These are phyloP conservation scores for Luperina nickerlii DNA, from an alignment of 2,888 invertebrate genomes.

Conservation along the genomic window DNA sequence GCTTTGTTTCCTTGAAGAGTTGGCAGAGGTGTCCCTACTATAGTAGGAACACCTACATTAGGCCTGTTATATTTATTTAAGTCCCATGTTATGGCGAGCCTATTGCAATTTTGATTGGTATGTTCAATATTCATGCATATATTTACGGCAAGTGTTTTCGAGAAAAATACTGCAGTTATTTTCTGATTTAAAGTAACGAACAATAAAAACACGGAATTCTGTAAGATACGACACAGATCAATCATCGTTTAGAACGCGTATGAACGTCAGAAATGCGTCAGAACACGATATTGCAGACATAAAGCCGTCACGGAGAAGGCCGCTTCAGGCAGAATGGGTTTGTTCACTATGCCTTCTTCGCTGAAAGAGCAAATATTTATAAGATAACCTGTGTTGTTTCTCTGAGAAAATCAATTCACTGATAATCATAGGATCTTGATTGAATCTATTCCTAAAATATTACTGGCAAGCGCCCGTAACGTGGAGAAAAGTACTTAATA, in stretches of 20 bases:
- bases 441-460: neutral
- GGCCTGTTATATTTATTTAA: too few relatives aligned
- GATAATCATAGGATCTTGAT: neutral
- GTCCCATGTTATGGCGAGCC: too few relatives aligned
- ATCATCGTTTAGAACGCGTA: slow-evolving; percentile 28
- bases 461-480: too few relatives aligned
- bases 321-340: slow-evolving; percentile 27
- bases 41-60: too few relatives aligned
- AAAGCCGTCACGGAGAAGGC: slow-evolving; percentile 32
- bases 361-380: slow-evolving; percentile 6
- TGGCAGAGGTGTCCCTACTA: too few relatives aligned
- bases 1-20: too few relatives aligned
- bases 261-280: slow-evolving; percentile 21
- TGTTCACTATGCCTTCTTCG: slow-evolving; percentile 20
- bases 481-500: too few relatives aligned
- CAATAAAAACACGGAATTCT: slow-evolving; percentile 7
- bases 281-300: slow-evolving; percentile 24
- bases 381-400: neutral
- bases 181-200: slow-evolving; percentile 15
- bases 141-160: neutral
- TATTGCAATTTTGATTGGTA: neutral
- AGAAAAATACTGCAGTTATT: neutral
- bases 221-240: slow-evolving; percentile 13
- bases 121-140: neutral
- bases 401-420: neutral